Base-by-base conservation (phyloP, 2,888 invertebrate genomes). In the Dione juno region DNA sequence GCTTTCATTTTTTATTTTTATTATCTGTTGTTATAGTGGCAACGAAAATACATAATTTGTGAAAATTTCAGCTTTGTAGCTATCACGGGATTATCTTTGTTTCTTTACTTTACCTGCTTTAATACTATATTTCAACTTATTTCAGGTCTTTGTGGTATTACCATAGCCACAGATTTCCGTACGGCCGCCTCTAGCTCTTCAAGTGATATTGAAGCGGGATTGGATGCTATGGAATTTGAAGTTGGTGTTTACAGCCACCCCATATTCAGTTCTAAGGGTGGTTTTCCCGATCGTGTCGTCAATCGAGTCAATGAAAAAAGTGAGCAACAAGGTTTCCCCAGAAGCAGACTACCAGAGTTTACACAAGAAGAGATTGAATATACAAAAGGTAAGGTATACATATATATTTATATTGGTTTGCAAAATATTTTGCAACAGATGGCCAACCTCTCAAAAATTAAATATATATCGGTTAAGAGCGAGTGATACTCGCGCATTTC, bases 281-380 rank as follows among this genome's bases (percentile, higher is more conserved):
- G 94, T 43, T 94, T 93, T 74, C 94, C 94, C 0, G 79, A 87
- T 3, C 79, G 90, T 3, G 87, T 94, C 69, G 86, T 89, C 61
- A 77, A 86, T 45, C 78, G 85, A 8, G 83, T 94, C 1, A 90
- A 84, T 0, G 80, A 84, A 53, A 93, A 88, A 71, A 94, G 94
- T 74, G 77, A 77, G 3, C 79, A 85, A 54, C 94, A 94, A 81
- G 94, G 94, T 0, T 92, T 84, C 69, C 69, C 77, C 0, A 80
- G 80, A 67, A 94, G 93, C 28, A 83, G 94, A 64, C 80, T 95
- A 11, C 94, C 94, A 3, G 80, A 82, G 43, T 89, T 94, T 57
- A 88, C 88, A 0, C 69, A 79, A 3, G 84, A 88, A 65, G 94
- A 94, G 83, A 83, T 80, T 3, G 78, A 83, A 16, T 85, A 78